Percentiles rank a stretch among this genome's conserved stretches.
These are phyloP conservation scores for Tenualosa thibaudeaui DNA, from an alignment of 2,797 vertebrate genomes.

Conservation along the genomic window DNA sequence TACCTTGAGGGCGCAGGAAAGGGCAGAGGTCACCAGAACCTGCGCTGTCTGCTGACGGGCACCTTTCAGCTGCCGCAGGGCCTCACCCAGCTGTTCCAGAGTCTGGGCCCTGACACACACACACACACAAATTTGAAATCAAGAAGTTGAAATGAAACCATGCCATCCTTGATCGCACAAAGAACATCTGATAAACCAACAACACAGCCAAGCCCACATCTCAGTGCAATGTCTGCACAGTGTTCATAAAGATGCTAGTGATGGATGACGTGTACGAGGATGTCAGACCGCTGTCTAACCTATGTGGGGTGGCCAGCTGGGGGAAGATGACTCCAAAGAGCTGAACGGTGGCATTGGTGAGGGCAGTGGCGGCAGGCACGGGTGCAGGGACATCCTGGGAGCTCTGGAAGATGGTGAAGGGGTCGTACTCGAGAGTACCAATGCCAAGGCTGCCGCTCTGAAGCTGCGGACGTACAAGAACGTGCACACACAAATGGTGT, in stretches of 20 bases:
- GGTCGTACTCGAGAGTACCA: constrained; percentile 85
- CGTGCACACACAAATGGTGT: background rate
- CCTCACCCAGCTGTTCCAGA: constrained; percentile 83
- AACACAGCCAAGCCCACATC: too few relatives aligned
- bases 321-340: constrained; percentile 87
- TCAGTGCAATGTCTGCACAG: background rate
- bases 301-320: constrained; percentile 80
- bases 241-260: background rate
- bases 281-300: constrained; percentile 68
- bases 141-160: background rate
- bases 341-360: constrained; percentile 73
- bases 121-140: background rate
- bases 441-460: constrained; percentile 75
- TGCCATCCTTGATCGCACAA: too few relatives aligned
- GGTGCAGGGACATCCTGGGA: constrained; percentile 76
- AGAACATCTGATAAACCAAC: too few relatives aligned
- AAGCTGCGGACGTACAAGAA: constrained; percentile 62
- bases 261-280: background rate
- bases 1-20: constrained; percentile 89
- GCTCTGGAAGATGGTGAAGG: constrained; percentile 79
- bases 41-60: constrained; percentile 83
- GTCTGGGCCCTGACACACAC: constrained; percentile 74
- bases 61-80: constrained; percentile 85
- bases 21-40: constrained; percentile 79
- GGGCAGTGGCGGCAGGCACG: constrained; percentile 73